These are phyloP conservation scores for Papilio gigon DNA, from an alignment of 2,888 invertebrate genomes.

Conservation along the genomic window DNA sequence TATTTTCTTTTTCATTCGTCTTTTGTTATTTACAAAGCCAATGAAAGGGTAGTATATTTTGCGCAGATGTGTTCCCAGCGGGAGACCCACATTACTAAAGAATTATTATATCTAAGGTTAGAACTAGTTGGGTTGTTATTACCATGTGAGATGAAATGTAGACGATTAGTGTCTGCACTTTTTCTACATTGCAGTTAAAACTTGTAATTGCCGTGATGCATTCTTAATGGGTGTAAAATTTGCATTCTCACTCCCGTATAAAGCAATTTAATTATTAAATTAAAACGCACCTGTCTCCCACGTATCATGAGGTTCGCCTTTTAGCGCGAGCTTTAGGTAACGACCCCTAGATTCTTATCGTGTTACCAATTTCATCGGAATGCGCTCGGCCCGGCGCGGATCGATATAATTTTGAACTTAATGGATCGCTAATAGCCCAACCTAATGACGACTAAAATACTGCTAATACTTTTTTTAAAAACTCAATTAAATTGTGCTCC, in stretches of 20 bases:
- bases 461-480: slow-evolving; percentile 45
- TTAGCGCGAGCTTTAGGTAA: slow-evolving; percentile 52
- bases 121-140: too few species aligned
- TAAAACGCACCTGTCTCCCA: slow-evolving; percentile 47
- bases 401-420: slow-evolving; percentile 68
- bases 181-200: neutral
- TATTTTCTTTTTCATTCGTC: too few species aligned
- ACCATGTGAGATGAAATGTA: neutral
- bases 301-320: slow-evolving; percentile 51
- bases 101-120: too few species aligned
- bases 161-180: neutral
- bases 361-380: slow-evolving; percentile 79
- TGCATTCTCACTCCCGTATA: slow-evolving; percentile 38
- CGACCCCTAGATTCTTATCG: slow-evolving; percentile 72
- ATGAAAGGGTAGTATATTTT: too few species aligned
- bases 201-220: slow-evolving; percentile 13
- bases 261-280: slow-evolving; percentile 39
- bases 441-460: slow-evolving; percentile 56
- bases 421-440: slow-evolving; percentile 70
- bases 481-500: slow-evolving; percentile 41
- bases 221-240: slow-evolving; percentile 34
- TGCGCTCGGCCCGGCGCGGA: slow-evolving; percentile 59
- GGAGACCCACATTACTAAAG: too few species aligned
- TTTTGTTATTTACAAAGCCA: too few species aligned
- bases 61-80: too few species aligned